These are phyloP conservation scores for Stenichneumon culpator DNA, from an alignment of 2,888 invertebrate species.

Conservation along the genomic window DNA sequence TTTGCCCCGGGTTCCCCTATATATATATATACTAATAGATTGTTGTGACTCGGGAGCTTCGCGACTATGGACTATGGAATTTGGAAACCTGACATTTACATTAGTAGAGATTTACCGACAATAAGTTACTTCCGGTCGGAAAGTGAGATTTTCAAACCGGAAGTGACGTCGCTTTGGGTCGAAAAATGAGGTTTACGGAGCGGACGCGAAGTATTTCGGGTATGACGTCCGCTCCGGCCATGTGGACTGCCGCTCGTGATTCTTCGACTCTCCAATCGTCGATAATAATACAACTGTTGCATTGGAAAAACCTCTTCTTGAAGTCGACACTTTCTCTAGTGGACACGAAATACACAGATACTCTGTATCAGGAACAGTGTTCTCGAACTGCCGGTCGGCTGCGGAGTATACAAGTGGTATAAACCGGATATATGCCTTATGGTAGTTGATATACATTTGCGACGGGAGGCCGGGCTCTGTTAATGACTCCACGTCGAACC, in stretches of 20 bases:
- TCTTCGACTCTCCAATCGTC: conserved; percentile 24
- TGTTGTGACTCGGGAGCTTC: neutral
- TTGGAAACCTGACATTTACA: too few relatives aligned
- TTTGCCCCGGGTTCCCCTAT: too few relatives aligned
- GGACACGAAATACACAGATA: neutral
- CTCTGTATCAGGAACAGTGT: neutral
- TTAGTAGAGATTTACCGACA: too few relatives aligned
- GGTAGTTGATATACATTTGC: conserved; percentile 45
- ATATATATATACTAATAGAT: neutral
- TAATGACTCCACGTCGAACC: conserved; percentile 55
- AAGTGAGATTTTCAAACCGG: too few relatives aligned
- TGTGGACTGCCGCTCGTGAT: neutral
- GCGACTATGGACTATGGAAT: too few relatives aligned
- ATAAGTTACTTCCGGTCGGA: too few relatives aligned
- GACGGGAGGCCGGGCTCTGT: conserved; percentile 30
- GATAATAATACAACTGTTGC: conserved; percentile 24
- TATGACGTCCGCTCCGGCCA: neutral
- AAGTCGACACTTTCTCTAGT: conserved; percentile 40
- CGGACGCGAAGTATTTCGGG: neutral
- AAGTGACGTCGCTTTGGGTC: too few relatives aligned
- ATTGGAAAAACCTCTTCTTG: neutral
- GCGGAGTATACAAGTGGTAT: conserved; percentile 11
- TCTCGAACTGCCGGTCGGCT: neutral
- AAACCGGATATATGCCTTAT: conserved; percentile 56
- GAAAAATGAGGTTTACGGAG: too few relatives aligned